Conservation (phyloP, 92 coral and sea anemone species). For the Actinernus sp. region DNA sequence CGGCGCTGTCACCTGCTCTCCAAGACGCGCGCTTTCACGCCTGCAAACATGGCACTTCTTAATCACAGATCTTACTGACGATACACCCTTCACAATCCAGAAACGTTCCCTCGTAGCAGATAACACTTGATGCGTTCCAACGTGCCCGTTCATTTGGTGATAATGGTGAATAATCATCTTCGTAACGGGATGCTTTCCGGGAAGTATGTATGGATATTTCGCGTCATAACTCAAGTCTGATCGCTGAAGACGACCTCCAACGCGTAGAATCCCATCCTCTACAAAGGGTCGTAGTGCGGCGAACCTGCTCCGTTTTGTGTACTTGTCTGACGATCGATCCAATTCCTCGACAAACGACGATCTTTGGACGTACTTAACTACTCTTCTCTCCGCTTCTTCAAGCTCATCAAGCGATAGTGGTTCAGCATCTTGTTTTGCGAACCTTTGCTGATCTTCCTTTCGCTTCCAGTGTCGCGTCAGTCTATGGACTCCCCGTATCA, state of each 20-base stretch:
- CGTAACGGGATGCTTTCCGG: slow-evolving; percentile 39
- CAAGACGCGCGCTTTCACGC: slow-evolving; percentile 57
- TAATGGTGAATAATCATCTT: slow-evolving; percentile 20
- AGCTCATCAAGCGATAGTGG: slow-evolving; percentile 10
- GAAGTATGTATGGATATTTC: slow-evolving; percentile 48
- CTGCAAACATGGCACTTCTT: slow-evolving; percentile 49
- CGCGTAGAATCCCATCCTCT: slow-evolving; percentile 35
- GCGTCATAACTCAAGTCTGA: slow-evolving; percentile 41
- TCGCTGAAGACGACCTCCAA: slow-evolving; percentile 39
- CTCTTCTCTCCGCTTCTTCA: slow-evolving; percentile 22
- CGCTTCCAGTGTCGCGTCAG: too few species aligned
- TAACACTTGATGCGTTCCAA: slow-evolving; percentile 43
- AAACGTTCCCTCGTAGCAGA: slow-evolving; percentile 33
- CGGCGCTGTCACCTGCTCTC: too few species aligned
- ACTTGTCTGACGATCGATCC: too few species aligned
- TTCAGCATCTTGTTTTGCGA: too few species aligned
- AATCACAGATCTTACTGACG: slow-evolving; percentile 41
- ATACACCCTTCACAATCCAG: slow-evolving; percentile 44
- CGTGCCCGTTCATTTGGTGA: too few species aligned
- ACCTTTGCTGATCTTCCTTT: too few species aligned
- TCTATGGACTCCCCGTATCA: too few species aligned
- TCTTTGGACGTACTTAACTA: slow-evolving; percentile 41
- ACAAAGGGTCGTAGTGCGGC: slow-evolving; percentile 38
- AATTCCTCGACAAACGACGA: too few species aligned
- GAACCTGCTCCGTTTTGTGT: too few species aligned